Conservation (phyloP, 2,888 invertebrate genomes). For the Drosophila recens region DNA sequence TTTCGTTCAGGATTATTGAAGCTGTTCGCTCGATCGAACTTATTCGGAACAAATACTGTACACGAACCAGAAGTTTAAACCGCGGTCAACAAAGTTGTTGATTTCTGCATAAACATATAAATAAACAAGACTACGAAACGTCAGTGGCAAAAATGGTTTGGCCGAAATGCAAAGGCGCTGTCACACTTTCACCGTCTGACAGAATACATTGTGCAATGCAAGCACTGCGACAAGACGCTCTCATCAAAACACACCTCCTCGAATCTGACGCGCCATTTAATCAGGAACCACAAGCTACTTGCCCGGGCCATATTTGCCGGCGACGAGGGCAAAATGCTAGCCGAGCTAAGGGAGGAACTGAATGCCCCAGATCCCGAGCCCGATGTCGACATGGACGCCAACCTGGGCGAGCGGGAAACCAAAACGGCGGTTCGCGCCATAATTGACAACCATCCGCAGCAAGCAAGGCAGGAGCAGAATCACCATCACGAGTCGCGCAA, state of each 20-base stretch:
- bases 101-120: constrained; percentile 13
- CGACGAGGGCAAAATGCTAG: constrained; percentile 71
- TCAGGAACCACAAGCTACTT: constrained; percentile 63
- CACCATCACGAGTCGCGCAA: constrained; percentile 55
- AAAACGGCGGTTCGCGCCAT: constrained; percentile 68
- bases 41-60: constrained; percentile 36
- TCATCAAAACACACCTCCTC: constrained; percentile 76
- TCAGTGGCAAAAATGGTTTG: constrained; percentile 64
- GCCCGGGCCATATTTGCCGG: constrained; percentile 70
- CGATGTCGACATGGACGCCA: constrained; percentile 51
- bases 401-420: constrained; percentile 64
- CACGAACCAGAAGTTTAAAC: constrained; percentile 51
- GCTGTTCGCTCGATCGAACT: constrained; percentile 31
- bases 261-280: constrained; percentile 72
- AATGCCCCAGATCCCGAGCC: constrained; percentile 60
- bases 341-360: constrained; percentile 64
- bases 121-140: constrained; percentile 14
- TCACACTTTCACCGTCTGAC: constrained; percentile 72
- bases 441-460: constrained; percentile 56
- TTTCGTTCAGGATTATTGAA: constrained; percentile 31
- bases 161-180: constrained; percentile 73
- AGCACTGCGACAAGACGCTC: constrained; percentile 73
- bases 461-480: constrained; percentile 41
- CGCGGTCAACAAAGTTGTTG: constrained; percentile 39
- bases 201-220: constrained; percentile 73